Percentiles rank a stretch among this genome's conserved stretches.
Conservation (phyloP, 1,140 invertebrate species). For the Heliothis subflexa region DNA sequence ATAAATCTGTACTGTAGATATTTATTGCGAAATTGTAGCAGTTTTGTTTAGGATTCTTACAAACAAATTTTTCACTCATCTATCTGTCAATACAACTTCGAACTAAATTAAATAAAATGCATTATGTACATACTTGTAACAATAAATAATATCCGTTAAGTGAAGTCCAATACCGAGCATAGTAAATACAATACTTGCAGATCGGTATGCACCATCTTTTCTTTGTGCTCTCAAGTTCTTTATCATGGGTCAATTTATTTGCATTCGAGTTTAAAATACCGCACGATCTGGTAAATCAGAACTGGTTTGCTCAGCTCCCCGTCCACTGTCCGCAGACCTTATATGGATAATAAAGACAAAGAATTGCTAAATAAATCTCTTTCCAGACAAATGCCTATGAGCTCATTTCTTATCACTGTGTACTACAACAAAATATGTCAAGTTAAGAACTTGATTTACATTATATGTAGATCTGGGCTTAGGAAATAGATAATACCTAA, state of each 20-base stretch:
- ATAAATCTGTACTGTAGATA: background rate
- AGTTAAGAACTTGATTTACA: background rate
- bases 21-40: background rate
- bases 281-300: constrained; percentile 81
- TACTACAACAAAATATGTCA: background rate
- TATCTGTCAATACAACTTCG: background rate
- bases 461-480: background rate
- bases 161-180: background rate
- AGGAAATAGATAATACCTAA: too few species aligned
- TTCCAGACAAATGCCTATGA: constrained; percentile 34
- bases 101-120: background rate
- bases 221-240: constrained; percentile 73
- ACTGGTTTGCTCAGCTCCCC: constrained; percentile 75
- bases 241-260: constrained; percentile 76
- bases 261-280: constrained; percentile 78
- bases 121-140: background rate
- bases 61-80: background rate
- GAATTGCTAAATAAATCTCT: constrained; percentile 53
- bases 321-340: constrained; percentile 59
- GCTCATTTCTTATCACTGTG: background rate
- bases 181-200: constrained; percentile 34
- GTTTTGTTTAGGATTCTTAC: background rate
- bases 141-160: constrained; percentile 19
- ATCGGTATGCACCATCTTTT: constrained; percentile 47
- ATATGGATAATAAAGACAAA: constrained; percentile 69